Evolutionary conservation across 1,140 invertebrate genomes (phyloP), one percentile per base, ranked within the genome.

Genomic region (Atta cephalotes): DNA sequence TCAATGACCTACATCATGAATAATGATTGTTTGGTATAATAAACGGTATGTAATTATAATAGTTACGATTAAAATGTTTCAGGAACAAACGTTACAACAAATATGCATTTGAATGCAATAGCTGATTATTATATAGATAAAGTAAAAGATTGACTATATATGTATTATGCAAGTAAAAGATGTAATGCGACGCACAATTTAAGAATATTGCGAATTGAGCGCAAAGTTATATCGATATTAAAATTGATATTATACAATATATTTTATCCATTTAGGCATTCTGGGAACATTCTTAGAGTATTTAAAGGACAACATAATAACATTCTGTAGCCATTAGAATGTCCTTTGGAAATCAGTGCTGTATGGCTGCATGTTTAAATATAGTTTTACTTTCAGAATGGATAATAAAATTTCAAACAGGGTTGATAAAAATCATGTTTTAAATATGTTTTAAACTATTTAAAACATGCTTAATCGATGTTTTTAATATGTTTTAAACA

Each of bases 1-100:
- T 71, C 21, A 72, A 56, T 0, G 35, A 49, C 35, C 49, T 71
- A 77, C 28, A 45, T 89, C 49, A 82, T 68, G 65, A 66, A 58
- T 77, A 65, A 88, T 68, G 79, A 88, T 82, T 35, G 31, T 35
- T 35, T 35, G 31, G 60, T 72, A 1, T 39, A 87, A 45, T 78
- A 87, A 89, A 71, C 53, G 82, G 65, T 86, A 63, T 31, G 45
- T 89, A 89, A 88, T 87, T 87, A 56, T 56, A 89, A 90, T 78
- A 86, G 65, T 87, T 91, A 89, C 63, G 79, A 85, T 89, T 91
- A 89, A 91, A 85, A 84, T 80, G 71, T 16, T 82, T 91, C 85
- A 91, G 88, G 87, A 91, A 91, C 90, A 89, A 89, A 90, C 85
- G 77, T 91, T 89, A 86, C 76, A 89, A 87, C 71, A 79, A 70